Conservation (phyloP, 2,888 invertebrate genomes). For the Stegophylla sp. region DNA sequence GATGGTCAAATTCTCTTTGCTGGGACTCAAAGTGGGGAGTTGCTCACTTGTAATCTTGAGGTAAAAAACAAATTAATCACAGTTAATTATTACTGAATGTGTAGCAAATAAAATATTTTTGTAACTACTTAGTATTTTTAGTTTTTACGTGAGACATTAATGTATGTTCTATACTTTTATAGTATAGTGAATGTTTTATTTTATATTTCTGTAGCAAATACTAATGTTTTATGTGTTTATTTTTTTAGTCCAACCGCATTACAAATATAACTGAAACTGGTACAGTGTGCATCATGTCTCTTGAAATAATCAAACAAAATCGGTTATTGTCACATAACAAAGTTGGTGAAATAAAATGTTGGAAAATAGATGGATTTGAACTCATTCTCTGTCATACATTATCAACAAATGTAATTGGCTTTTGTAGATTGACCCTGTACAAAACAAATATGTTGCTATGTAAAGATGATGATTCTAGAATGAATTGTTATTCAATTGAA, state of each 20-base stretch:
- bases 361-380: slow-evolving; percentile 32
- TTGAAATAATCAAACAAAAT: slow-evolving; percentile 22
- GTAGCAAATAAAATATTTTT: too few species aligned
- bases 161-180: too few species aligned
- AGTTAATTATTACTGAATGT: too few species aligned
- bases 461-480: slow-evolving; percentile 59
- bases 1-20: slow-evolving; percentile 71
- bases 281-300: not conserved
- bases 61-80: slow-evolving; percentile 66
- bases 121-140: too few species aligned
- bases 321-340: slow-evolving; percentile 32
- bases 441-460: slow-evolving; percentile 57
- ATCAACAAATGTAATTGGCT: slow-evolving; percentile 70
- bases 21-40: slow-evolving; percentile 76
- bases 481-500: slow-evolving; percentile 47
- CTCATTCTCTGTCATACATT: slow-evolving; percentile 1
- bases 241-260: slow-evolving; percentile 39
- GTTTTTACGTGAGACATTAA: too few species aligned
- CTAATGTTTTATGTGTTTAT: not conserved
- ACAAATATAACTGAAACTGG: not conserved
- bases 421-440: slow-evolving; percentile 66
- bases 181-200: too few species aligned
- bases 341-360: slow-evolving; percentile 29
- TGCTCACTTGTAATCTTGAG: slow-evolving; percentile 81
- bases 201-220: not conserved